These are phyloP conservation scores for Spatula clypeata DNA, from an alignment of 2,797 vertebrate genomes.

Conservation along the genomic window DNA sequence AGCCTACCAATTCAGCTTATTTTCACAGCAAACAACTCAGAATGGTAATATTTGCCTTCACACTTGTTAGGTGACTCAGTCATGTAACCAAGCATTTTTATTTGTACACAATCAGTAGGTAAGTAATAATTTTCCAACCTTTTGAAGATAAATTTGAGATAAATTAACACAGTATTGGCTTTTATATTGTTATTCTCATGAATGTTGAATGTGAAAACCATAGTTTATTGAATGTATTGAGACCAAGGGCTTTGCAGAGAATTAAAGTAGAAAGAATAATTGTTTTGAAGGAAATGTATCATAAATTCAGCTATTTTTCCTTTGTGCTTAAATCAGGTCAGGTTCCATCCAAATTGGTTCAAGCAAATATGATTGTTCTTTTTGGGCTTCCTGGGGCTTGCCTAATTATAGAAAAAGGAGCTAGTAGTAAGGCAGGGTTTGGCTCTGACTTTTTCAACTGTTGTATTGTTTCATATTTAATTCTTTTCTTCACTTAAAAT, in stretches of 20 bases:
- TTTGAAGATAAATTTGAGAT: neutral
- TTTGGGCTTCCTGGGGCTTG: neutral
- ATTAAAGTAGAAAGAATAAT: neutral
- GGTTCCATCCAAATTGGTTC: neutral
- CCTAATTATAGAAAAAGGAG: neutral
- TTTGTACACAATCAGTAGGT: neutral
- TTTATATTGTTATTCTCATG: neutral
- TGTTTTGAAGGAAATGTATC: neutral
- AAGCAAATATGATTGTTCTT: slow-evolving; percentile 1
- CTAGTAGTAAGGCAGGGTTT: neutral
- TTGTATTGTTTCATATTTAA: neutral
- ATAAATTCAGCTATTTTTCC: neutral
- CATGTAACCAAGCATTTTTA: neutral
- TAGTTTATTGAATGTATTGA: neutral
- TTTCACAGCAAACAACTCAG: neutral
- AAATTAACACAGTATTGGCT: neutral
- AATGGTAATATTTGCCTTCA: neutral
- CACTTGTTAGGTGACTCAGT: neutral
- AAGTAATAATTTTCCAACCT: neutral
- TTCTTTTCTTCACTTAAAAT: neutral
- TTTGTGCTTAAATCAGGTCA: neutral
- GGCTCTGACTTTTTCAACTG: neutral
- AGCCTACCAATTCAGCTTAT: neutral
- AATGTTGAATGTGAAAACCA: neutral
- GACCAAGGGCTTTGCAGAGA: neutral